Evolutionary conservation across 2,888 invertebrate genomes (phyloP).

Genomic region (Hemaris fuciformis): DNA sequence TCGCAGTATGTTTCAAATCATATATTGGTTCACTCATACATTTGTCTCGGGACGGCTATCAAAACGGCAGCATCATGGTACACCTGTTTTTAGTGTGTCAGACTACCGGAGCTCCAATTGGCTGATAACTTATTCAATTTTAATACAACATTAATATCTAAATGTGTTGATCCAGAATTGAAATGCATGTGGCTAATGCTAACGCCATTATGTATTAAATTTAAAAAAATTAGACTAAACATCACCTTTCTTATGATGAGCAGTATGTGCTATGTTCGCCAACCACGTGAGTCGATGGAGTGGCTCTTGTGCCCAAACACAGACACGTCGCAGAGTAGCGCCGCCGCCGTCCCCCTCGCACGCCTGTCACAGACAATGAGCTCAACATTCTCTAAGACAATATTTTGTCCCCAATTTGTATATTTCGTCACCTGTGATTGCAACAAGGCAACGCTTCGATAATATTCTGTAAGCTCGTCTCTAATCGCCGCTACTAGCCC

Average conservation of each 20-base stretch:
- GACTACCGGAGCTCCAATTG: too few species aligned
- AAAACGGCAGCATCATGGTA: too few species aligned
- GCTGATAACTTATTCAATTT: too few species aligned
- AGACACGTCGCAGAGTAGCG: constrained; percentile 86
- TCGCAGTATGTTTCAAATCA: too few species aligned
- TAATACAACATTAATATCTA: too few species aligned
- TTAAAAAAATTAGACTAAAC: background rate
- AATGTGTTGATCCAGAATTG: too few species aligned
- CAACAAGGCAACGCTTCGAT: constrained; percentile 91
- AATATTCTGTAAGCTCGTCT: constrained; percentile 93
- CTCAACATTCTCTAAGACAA: background rate
- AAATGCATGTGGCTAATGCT: too few species aligned
- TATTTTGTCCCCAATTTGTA: background rate
- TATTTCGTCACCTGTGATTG: constrained; percentile 88
- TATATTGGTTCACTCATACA: too few species aligned
- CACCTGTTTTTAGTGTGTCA: too few species aligned
- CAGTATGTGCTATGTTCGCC: constrained; percentile 90
- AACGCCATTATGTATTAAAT: too few species aligned
- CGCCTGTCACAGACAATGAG: constrained; percentile 41
- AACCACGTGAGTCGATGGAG: constrained; percentile 90
- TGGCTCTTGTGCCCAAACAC: constrained; percentile 92
- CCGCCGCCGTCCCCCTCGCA: constrained; percentile 67
- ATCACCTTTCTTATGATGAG: constrained; percentile 87
- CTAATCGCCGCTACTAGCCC: constrained; percentile 92
- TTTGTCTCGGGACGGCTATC: too few species aligned